Evolutionary conservation across 2,113 vertebrate genomes (phyloP).

Genomic region (Grallaria varia): DNA sequence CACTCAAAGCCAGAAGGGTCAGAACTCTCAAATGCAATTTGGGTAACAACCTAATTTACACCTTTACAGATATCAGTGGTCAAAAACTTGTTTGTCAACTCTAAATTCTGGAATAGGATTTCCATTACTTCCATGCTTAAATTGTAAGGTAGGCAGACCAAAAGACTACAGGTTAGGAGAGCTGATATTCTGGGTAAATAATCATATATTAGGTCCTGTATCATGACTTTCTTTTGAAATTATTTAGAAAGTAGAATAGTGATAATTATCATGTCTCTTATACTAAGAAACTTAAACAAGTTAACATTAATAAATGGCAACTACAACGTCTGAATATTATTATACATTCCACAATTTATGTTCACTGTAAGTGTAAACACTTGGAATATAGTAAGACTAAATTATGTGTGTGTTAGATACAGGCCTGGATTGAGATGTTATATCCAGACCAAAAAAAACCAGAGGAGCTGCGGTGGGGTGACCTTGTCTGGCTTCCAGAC

Average conservation of each 20-base stretch:
- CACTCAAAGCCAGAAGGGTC: not conserved
- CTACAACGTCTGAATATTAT: not conserved
- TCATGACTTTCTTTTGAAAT: not conserved
- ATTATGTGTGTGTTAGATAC: rapidly evolving
- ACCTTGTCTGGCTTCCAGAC: not conserved
- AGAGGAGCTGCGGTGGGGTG: not conserved
- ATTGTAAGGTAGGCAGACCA: not conserved
- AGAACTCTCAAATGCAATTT: not conserved
- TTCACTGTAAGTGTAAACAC: not conserved
- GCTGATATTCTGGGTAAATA: not conserved
- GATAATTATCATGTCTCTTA: not conserved
- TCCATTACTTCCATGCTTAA: not conserved
- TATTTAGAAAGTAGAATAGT: not conserved
- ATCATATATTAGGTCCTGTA: not conserved
- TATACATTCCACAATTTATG: not conserved
- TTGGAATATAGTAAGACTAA: not conserved
- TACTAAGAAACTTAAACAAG: not conserved
- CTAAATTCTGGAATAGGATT: not conserved
- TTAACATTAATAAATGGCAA: not conserved
- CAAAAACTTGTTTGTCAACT: not conserved
- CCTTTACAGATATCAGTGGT: not conserved
- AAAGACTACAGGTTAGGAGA: not conserved
- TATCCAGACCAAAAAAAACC: not conserved
- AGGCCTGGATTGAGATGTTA: not conserved
- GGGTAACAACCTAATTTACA: not conserved